Base-by-base conservation (phyloP, 2,888 invertebrate species). In the Rotaria magnacalcarata region DNA sequence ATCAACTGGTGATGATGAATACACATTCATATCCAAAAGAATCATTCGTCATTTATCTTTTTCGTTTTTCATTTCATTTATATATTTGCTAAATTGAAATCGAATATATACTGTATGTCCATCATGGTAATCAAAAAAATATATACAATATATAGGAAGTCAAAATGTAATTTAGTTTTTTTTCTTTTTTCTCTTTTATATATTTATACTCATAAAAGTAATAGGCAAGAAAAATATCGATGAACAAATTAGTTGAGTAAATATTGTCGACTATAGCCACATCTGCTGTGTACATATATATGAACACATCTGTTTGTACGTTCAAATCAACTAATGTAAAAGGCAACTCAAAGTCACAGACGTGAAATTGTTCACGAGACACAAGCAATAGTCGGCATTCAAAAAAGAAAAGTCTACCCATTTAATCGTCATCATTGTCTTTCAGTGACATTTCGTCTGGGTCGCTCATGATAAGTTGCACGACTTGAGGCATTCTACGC, bases 201-300 rank as follows among this genome's bases (percentile, higher is more conserved):
- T 50, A 50, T 50, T 50, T 56, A 56, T 56, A 24, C 21, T 56
- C 21, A 56, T 56, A 19, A 56, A 56, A 19, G 56, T 56, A 24
- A 5, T 24, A 21, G 56, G 6, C 21, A 58, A 58, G 24, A n/a
- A 58, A 58, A n/a, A 58, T 58, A n/a, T 58, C 58, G 7, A 16
- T 58, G n/a, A 10, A 58, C 58, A 58, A 58, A 58, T 58, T 58
- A n/a, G 58, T 58, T n/a, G 58, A 58, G n/a, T 58, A 58, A 58
- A 58, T 58, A 58, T 58, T 24, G 6, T 10, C 8, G 58, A n/a
- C 58, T 58, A 58, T 10, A 24, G 24, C 10, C 58, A 58, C 58
- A 58, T 58, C n/a, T 58, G 58, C 10, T 58, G 58, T 58, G n/a
- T 58, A 58, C n/a, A 24, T 58, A 58, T 58, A 58, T 8, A 6